Evolutionary conservation across 2,113 vertebrate genomes (phyloP), one percentile per base, ranked within the genome.

Genomic region (Catharus fuscescens): DNA sequence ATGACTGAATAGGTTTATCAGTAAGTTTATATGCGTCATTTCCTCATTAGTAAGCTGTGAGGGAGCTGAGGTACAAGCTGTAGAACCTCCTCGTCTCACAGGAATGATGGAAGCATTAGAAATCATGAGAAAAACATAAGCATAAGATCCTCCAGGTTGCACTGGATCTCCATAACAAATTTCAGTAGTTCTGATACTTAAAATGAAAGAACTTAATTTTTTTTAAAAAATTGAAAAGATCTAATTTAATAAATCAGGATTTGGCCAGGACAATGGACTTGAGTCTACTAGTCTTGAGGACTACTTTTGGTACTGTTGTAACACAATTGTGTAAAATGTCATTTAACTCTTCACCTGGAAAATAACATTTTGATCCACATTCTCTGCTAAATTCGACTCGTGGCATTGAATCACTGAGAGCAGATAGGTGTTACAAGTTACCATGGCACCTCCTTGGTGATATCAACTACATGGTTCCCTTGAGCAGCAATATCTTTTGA

Each of bases 391-490:
- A 77, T 71, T 83, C 42, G 17, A 77, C 52, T 31, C 0, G 0
- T 53, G 15, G 52, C 60, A 48, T 38, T 73, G 61, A 56, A 83
- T 84, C 48, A 18, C 65, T 15, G 74, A 67, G 82, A 86, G 60
- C 47, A 88, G 67, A 66, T 40, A 59, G 42, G 44, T 9, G 1
- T 65, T 88, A 44, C 65, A 85, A 90, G 85, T 96, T 83, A 74
- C 93, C 71, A 71, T 86, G 91, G 73, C 26, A 88, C 64, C 71
- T 90, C 60, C 40, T 80, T 0, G 4, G 40, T 2, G 8, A 83
- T 97, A 92, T 95, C 73, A 26, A 57, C 70, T 78, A 86, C 25
- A 52, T 72, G 65, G 40, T 52, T 95, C 80, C 59, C 69, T 48
- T 38, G 44, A 94, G 65, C 53, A 86, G 32, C 23, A 13, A 24